Evolutionary conservation across 2,113 vertebrate species (phyloP).

Genomic region (Callipepla californica): DNA sequence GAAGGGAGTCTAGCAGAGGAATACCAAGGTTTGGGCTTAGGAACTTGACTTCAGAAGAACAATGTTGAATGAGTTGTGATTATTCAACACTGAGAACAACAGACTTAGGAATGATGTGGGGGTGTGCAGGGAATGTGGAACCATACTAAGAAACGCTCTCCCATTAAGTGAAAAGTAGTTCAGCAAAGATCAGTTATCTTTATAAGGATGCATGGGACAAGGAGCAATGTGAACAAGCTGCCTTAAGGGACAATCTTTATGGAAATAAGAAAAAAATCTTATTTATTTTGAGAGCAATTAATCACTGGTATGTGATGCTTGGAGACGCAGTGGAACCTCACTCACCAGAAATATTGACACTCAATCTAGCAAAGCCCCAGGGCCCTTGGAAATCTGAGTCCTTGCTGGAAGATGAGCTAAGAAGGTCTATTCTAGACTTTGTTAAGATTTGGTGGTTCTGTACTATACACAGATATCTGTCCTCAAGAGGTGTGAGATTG

Average conservation of each 20-base stretch:
- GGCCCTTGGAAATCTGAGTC: not conserved
- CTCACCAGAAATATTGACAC: not conserved
- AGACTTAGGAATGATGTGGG: fast-evolving
- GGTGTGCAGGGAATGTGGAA: not conserved
- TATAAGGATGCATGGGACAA: not conserved
- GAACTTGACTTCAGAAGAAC: not conserved
- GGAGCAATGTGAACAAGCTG: not conserved
- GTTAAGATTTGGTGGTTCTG: not conserved
- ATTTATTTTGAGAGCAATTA: not conserved
- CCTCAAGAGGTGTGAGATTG: not conserved
- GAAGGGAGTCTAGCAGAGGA: not conserved
- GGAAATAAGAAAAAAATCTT: not conserved
- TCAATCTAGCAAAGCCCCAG: not conserved
- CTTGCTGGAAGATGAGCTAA: not conserved
- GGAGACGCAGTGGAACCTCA: not conserved
- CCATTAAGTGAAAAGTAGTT: not conserved
- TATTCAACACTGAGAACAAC: not conserved
- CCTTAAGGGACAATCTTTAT: not conserved
- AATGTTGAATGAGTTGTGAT: not conserved
- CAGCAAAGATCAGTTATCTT: not conserved
- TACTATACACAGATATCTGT: not conserved
- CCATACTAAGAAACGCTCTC: not conserved
- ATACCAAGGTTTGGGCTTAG: not conserved
- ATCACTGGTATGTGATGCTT: not conserved
- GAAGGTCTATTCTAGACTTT: not conserved